phyloP scores from a whole-genome alignment of 2,888 invertebrate genomes.

The Parthenolecanium corni region DNA sequence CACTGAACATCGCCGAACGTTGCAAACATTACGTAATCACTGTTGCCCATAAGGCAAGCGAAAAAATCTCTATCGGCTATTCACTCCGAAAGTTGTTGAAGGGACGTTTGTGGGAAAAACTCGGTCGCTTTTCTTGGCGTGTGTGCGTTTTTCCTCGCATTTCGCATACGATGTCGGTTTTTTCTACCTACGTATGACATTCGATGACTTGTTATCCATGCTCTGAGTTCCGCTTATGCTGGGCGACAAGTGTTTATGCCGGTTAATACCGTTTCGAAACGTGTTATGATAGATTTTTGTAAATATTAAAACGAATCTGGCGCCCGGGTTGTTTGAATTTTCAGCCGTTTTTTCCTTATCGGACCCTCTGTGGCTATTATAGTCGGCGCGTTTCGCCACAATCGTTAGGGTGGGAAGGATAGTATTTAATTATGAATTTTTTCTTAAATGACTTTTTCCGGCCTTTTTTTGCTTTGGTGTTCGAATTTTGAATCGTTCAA shows the following conservation, averaged over 20 bases:
- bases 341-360: not conserved
- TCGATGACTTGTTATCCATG: slow-evolving; percentile 19
- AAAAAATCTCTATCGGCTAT: not conserved
- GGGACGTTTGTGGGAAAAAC: not conserved
- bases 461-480: too few species aligned
- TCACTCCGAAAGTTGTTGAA: not conserved
- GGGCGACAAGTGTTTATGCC: slow-evolving; percentile 25
- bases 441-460: too few species aligned
- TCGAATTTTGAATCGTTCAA: too few species aligned
- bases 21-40: too few species aligned
- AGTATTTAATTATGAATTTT: too few species aligned
- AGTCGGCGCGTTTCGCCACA: too few species aligned
- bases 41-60: not conserved
- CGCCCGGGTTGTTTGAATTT: not conserved
- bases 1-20: too few species aligned
- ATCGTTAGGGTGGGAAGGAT: too few species aligned
- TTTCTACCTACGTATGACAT: too few species aligned
- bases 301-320: not conserved
- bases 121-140: not conserved
- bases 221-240: slow-evolving; percentile 8
- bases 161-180: too few species aligned
- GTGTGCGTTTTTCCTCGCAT: too few species aligned
- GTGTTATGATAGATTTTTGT: not conserved
- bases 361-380: not conserved
- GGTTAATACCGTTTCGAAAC: not conserved